Percentiles rank a stretch among this genome's conserved stretches.
Conservation (phyloP, 1,140 invertebrate genomes). For the Caenorhabditis inopinata region DNA sequence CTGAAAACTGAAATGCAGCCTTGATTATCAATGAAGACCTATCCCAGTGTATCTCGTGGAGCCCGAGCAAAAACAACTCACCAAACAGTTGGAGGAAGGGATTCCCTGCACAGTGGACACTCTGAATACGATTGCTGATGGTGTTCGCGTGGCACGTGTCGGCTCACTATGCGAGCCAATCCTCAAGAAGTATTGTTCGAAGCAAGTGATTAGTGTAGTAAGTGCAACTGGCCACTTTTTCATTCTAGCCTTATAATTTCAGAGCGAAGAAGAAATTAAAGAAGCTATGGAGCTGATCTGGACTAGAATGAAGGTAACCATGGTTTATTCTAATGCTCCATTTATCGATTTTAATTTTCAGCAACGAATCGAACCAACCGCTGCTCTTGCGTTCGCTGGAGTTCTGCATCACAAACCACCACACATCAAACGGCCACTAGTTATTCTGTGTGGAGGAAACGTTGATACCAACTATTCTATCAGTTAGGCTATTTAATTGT, state of each 20-base stretch:
- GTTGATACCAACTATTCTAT: conserved; percentile 33
- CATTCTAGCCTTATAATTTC: no score
- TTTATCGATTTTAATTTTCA: not conserved
- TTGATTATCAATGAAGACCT: not conserved
- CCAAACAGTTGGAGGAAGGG: not conserved
- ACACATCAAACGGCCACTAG: not conserved
- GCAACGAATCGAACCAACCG: conserved; percentile 44
- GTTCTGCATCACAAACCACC: not conserved
- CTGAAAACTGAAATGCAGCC: not conserved
- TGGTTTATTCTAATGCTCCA: not conserved
- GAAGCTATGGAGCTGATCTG: conserved; percentile 46
- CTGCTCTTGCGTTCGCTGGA: conserved; percentile 43
- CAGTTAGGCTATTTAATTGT: not conserved
- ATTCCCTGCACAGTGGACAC: not conserved
- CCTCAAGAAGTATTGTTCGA: not conserved
- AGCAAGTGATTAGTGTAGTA: conserved; percentile 38
- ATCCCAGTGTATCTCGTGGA: conserved; percentile 37
- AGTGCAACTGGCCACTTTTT: no score
- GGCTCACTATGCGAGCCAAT: conserved; percentile 4
- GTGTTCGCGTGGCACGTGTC: conserved; percentile 31
- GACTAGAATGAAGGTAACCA: conserved; percentile 41
- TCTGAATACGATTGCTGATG: conserved; percentile 41
- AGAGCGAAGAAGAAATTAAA: conserved; percentile 42
- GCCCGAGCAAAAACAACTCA: conserved; percentile 28
- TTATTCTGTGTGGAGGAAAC: conserved; percentile 45